phyloP scores from a whole-genome alignment of 2,888 invertebrate species.

The Lepidocyrtoides sp. region DNA sequence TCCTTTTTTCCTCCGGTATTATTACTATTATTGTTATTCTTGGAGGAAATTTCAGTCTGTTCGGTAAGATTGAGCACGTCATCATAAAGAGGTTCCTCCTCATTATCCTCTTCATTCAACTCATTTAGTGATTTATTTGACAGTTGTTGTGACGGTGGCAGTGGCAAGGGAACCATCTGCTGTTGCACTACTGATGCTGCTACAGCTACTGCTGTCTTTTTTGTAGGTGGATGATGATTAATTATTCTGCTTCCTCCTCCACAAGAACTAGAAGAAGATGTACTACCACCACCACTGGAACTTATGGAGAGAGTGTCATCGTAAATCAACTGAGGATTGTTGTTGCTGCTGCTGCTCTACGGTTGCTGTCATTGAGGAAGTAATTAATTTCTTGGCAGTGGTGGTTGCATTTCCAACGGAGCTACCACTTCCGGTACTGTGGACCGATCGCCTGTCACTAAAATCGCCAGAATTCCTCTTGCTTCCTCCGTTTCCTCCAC shows the following conservation, averaged over 20 bases:
- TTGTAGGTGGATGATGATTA: conserved; percentile 39
- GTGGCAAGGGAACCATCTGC: conserved; percentile 49
- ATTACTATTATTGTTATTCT: neutral
- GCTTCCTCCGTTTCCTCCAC: conserved; percentile 24
- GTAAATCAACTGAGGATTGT: conserved; percentile 82
- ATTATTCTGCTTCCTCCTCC: conserved; percentile 40
- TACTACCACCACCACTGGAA: conserved; percentile 73
- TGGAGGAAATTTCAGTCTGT: neutral
- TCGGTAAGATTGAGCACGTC: conserved; percentile 82
- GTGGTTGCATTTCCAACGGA: neutral
- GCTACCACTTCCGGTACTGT: conserved; percentile 60
- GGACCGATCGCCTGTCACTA: conserved; percentile 63
- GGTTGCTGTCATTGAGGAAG: conserved; percentile 22
- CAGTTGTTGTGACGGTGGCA: conserved; percentile 43
- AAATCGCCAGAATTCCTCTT: conserved; percentile 59
- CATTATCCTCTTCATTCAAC: conserved; percentile 68
- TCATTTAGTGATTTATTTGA: conserved; percentile 40
- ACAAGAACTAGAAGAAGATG: conserved; percentile 28
- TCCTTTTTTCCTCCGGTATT: no score
- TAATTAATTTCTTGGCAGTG: conserved; percentile 15
- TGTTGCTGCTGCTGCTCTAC: conserved; percentile 53
- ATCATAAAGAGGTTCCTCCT: conserved; percentile 84
- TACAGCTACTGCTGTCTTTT: no score
- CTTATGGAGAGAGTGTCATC: conserved; percentile 84
- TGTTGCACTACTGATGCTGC: no score